These are phyloP conservation scores for Anoura caudifer DNA, from an alignment of 2,113 vertebrate genomes.

Conservation along the genomic window DNA sequence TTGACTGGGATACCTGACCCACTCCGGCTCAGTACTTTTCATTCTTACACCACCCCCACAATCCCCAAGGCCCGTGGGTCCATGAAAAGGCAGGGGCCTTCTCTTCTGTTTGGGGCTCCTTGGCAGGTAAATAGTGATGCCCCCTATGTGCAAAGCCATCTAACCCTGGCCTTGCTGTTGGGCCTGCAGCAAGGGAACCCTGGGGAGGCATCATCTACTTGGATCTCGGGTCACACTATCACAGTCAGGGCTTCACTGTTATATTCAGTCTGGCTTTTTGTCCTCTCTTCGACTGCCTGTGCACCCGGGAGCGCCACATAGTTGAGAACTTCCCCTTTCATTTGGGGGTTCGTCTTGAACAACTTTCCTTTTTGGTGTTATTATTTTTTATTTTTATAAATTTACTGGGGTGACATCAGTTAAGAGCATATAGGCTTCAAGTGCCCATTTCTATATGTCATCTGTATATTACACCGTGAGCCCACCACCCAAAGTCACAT, in stretches of 20 bases:
- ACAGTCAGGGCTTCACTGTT: background rate
- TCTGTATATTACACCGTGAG: background rate
- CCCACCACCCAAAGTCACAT: background rate
- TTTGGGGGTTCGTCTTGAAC: background rate
- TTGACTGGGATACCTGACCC: background rate
- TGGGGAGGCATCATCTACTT: background rate
- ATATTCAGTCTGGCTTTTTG: background rate
- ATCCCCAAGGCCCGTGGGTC: background rate
- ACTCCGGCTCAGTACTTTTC: background rate
- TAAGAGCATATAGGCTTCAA: background rate
- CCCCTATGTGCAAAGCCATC: background rate
- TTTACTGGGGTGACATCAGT: background rate
- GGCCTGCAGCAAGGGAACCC: background rate
- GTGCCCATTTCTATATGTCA: background rate
- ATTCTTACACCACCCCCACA: background rate
- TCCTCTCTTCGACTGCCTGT: background rate
- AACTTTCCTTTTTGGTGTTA: background rate
- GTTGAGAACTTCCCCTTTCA: background rate
- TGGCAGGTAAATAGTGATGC: too few species aligned
- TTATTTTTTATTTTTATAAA: background rate
- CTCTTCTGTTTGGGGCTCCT: background rate
- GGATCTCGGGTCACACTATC: too few species aligned
- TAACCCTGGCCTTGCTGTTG: too few species aligned
- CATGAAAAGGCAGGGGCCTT: background rate
- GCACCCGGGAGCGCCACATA: rapidly evolving